A percentile compares a stretch with the other conserved stretches of the same genome.
phyloP scores from a whole-genome alignment of 37 sponge, comb jelly and placozoan genomes.

The Oopsacas minuta region DNA sequence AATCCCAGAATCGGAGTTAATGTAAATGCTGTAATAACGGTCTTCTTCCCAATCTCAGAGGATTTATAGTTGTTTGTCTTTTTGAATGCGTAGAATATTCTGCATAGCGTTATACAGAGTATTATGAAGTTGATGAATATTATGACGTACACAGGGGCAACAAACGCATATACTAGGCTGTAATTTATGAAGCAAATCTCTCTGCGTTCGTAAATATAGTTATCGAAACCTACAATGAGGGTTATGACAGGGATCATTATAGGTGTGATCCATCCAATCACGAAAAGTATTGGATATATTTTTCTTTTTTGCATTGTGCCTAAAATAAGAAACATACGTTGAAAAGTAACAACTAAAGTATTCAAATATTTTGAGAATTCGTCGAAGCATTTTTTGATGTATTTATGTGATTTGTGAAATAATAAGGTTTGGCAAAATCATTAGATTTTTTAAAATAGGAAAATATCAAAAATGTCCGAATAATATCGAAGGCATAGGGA shows the following conservation, averaged over 20 bases:
- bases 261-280: background rate
- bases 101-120: background rate
- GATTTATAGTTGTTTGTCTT: background rate
- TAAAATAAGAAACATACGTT: background rate
- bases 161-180: background rate
- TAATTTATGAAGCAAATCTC: background rate
- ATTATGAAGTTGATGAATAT: background rate
- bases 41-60: background rate
- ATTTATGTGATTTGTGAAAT: too few relatives aligned
- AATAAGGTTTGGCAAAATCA: too few relatives aligned
- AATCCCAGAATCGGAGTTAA: background rate
- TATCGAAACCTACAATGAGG: background rate
- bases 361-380: too few relatives aligned
- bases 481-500: too few relatives aligned
- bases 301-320: background rate
- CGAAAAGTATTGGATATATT: background rate
- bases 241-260: background rate
- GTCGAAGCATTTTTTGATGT: too few relatives aligned
- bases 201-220: background rate
- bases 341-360: background rate
- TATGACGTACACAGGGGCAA: background rate
- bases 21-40: background rate
- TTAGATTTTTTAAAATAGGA: too few relatives aligned
- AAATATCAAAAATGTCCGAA: too few relatives aligned
- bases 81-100: slow-evolving; percentile 1